These are phyloP conservation scores for Tauraco erythrolophus DNA, from an alignment of 2,113 vertebrate genomes.

Conservation along the genomic window DNA sequence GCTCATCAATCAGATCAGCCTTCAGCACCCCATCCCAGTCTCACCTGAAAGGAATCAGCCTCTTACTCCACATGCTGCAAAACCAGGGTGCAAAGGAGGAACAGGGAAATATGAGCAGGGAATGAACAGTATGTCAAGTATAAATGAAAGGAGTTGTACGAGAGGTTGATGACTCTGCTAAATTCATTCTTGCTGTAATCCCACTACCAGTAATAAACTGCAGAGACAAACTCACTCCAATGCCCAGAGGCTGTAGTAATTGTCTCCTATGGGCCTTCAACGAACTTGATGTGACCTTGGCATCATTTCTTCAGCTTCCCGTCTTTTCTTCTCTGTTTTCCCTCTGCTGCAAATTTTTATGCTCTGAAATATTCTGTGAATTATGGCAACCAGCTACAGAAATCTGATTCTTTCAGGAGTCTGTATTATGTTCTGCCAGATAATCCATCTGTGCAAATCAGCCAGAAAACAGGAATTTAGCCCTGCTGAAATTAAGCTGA, in stretches of 20 bases:
- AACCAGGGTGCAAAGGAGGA: neutral
- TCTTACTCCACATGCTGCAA: neutral
- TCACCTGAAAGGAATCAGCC: neutral
- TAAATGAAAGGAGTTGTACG: neutral
- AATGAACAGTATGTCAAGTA: neutral
- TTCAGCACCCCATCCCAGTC: neutral
- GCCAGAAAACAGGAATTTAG: neutral
- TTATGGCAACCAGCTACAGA: neutral
- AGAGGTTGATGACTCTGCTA: neutral
- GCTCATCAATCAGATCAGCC: neutral
- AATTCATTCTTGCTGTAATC: neutral
- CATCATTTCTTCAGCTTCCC: neutral
- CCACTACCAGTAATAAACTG: neutral
- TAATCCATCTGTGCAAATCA: neutral
- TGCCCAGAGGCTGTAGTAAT: neutral
- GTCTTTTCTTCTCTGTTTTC: neutral
- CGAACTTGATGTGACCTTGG: neutral
- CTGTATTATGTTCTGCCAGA: neutral
- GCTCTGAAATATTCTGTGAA: neutral
- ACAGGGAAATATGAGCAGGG: neutral
- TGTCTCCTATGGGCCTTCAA: neutral
- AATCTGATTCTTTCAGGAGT: constrained; percentile 25
- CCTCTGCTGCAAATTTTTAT: neutral
- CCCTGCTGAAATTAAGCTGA: neutral
- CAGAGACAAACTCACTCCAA: neutral